A percentile compares a stretch with the other conserved stretches of the same genome.
These are phyloP conservation scores for Agrotis clavis DNA, from an alignment of 2,888 invertebrate species.

Conservation along the genomic window DNA sequence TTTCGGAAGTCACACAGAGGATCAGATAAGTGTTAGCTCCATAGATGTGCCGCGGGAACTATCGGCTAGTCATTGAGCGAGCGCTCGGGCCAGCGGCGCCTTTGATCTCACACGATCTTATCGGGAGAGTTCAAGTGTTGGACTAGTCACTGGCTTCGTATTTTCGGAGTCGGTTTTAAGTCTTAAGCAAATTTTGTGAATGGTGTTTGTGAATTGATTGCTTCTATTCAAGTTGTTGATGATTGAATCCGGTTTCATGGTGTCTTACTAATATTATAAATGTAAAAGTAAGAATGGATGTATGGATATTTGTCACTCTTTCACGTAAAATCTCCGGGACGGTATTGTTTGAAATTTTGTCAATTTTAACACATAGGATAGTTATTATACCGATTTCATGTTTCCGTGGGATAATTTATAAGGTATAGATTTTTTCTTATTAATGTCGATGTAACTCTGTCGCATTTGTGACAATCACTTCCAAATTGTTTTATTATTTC, in stretches of 20 bases:
- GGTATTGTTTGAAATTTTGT: too few relatives aligned
- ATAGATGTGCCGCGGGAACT: slow-evolving; percentile 53
- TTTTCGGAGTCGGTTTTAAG: slow-evolving; percentile 32
- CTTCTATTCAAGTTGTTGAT: slow-evolving; percentile 19
- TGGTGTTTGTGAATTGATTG: slow-evolving; percentile 29
- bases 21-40: slow-evolving; percentile 59
- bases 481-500: not conserved
- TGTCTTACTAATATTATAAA: too few relatives aligned
- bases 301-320: too few relatives aligned
- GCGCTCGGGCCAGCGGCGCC: slow-evolving; percentile 34
- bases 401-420: too few relatives aligned
- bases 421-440: too few relatives aligned
- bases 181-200: slow-evolving; percentile 40
- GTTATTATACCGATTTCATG: too few relatives aligned
- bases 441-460: not conserved
- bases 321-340: too few relatives aligned
- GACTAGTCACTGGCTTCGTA: slow-evolving; percentile 21
- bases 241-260: slow-evolving; percentile 24
- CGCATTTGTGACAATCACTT: not conserved
- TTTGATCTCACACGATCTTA: slow-evolving; percentile 52
- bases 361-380: too few relatives aligned
- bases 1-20: slow-evolving; percentile 62
- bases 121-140: slow-evolving; percentile 55
- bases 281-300: too few relatives aligned
- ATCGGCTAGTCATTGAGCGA: slow-evolving; percentile 46